Evolutionary conservation across 2,797 vertebrate species (phyloP).

Genomic region (Zalophus californianus): DNA sequence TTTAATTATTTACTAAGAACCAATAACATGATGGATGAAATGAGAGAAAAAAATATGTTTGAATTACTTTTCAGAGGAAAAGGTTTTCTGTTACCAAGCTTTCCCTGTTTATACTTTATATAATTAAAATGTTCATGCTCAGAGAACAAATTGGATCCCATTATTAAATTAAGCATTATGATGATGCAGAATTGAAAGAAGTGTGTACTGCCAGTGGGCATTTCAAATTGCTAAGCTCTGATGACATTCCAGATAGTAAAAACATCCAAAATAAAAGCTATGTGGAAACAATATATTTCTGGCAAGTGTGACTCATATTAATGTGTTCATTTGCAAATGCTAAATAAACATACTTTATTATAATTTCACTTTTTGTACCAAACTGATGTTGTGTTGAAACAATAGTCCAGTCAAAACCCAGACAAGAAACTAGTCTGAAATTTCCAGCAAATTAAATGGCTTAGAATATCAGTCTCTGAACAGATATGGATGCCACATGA

Average conservation of each 20-base stretch:
- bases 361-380: not conserved
- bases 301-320: constrained; percentile 35
- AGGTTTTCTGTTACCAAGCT: not conserved
- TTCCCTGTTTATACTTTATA: constrained; percentile 20
- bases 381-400: not conserved
- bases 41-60: not conserved
- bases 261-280: constrained; percentile 5
- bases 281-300: constrained; percentile 19
- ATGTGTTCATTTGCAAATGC: constrained; percentile 24
- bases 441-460: not conserved
- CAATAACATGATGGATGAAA: not conserved
- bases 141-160: constrained; percentile 46
- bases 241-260: constrained; percentile 50
- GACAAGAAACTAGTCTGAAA: not conserved
- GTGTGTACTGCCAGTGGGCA: not conserved
- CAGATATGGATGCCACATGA: not conserved
- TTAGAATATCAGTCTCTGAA: not conserved
- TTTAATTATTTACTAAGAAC: not conserved
- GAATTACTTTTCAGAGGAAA: not conserved
- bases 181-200: constrained; percentile 37
- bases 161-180: constrained; percentile 42
- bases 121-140: constrained; percentile 56
- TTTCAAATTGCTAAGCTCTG: constrained; percentile 28
- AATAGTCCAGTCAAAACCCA: not conserved
- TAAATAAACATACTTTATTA: constrained; percentile 13